phyloP scores from a whole-genome alignment of 2,797 vertebrate genomes.

The Philypnodon macrostomus region DNA sequence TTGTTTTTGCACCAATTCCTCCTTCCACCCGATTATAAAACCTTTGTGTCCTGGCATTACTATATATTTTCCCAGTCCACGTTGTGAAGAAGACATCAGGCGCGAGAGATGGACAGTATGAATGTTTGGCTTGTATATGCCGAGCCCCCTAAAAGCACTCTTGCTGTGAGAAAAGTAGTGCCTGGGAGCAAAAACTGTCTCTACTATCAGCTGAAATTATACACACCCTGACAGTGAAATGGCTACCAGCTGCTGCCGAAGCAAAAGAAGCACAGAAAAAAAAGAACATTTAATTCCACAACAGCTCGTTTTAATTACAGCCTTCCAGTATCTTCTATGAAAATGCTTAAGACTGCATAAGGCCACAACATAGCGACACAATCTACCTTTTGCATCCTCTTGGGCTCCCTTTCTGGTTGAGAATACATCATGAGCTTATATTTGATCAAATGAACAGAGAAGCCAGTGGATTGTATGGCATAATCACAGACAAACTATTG shows the following conservation, averaged over 20 bases:
- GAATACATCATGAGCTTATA: too few species aligned
- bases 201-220: slow-evolving; percentile 60
- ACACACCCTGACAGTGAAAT: slow-evolving; percentile 63
- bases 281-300: slow-evolving; percentile 58
- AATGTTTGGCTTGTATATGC: slow-evolving; percentile 25
- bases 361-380: slow-evolving; percentile 51
- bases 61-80: slow-evolving; percentile 11
- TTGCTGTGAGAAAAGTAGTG: slow-evolving; percentile 32
- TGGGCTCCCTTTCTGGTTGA: too few species aligned
- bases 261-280: slow-evolving; percentile 10
- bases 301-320: slow-evolving; percentile 69
- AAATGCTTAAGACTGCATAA: slow-evolving; percentile 57
- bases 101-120: slow-evolving; percentile 35
- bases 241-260: slow-evolving; percentile 56
- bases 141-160: slow-evolving; percentile 36
- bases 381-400: too few species aligned
- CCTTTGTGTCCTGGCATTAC: not conserved
- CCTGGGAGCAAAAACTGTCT: slow-evolving; percentile 54
- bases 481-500: too few species aligned
- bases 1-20: not conserved
- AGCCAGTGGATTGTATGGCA: too few species aligned
- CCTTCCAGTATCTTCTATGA: slow-evolving; percentile 34
- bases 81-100: slow-evolving; percentile 17
- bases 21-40: not conserved
- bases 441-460: too few species aligned